Base-by-base conservation (phyloP, 2,797 vertebrate species). In the Chaunax sp. region DNA sequence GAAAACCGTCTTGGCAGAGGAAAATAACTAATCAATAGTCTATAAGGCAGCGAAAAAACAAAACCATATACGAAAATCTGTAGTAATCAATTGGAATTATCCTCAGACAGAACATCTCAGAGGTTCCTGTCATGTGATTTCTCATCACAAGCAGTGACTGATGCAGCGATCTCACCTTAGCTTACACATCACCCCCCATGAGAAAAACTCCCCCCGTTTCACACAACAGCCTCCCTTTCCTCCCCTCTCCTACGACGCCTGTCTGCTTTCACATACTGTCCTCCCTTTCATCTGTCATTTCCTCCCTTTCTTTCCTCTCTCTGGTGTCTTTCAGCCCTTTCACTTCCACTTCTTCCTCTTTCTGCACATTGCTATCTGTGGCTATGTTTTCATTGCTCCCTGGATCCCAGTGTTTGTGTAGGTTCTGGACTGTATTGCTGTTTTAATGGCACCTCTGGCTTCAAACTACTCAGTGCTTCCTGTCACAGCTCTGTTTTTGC, bases 401-500 rank as follows among this genome's bases (percentile, higher is more conserved):
- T 35, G 6, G 40, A 61, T 67, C 25, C 66, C 54, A 3, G 50
- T 72, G 69, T 70, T 41, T 61, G 52, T 65, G 70, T 77, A 70
- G 76, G 69, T 52, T 71, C 56, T 70, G 75, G 64, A 64, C 61
- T 12, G 9, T 75, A 76, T 76, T 61, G 60, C 47, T 79, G 56
- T 68, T 55, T 80, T 89, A 84, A 82, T 84, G 72, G 60, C 71
- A 67, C 68, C 72, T 77, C 69, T 72, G 57, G 74, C 86, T 85
- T 86, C 81, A 85, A 79, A 73, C 74, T 60, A 2, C 63, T 72
- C 74, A 19, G 53, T 33, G 61, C 75, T 88, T 68, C 77, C 86
- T 88, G 84, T 91, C 91, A 90, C 69, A 25, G 72, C 64, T 69
- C 64, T 60, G 75, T 64, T 66, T 78, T 65, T 81, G 82, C 64